Evolutionary conservation across 2,113 vertebrate genomes (phyloP).

Genomic region (Ariopsis seemanni): DNA sequence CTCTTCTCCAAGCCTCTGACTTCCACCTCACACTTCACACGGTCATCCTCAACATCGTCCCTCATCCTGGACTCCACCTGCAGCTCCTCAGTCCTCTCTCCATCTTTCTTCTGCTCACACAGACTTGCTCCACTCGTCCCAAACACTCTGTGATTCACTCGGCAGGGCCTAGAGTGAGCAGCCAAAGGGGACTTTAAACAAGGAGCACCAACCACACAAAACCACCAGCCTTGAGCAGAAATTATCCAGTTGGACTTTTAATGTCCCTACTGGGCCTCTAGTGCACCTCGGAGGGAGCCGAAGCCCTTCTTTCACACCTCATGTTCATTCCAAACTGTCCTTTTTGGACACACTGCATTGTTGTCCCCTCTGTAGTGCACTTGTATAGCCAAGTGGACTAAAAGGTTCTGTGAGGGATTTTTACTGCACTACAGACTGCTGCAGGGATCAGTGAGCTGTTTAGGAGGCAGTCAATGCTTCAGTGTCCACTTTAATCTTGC

Average conservation of each 20-base stretch:
- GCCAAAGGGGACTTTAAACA: not conserved
- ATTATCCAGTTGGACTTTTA: not conserved
- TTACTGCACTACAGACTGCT: not conserved
- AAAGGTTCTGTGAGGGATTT: not conserved
- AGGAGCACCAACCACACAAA: not conserved
- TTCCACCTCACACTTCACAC: not conserved
- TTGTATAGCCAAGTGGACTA: not conserved
- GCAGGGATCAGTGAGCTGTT: not conserved
- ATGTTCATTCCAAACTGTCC: not conserved
- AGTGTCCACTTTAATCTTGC: not conserved
- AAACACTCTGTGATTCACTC: conserved; percentile 50
- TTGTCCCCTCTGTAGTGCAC: not conserved
- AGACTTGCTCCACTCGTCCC: conserved; percentile 51
- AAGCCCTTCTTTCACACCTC: not conserved
- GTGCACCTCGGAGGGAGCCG: not conserved
- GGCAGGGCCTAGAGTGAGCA: conserved; percentile 51
- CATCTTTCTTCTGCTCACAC: conserved; percentile 61
- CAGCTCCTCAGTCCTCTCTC: conserved; percentile 6
- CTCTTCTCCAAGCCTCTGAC: not conserved
- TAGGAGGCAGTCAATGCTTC: not conserved
- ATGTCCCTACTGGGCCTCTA: not conserved
- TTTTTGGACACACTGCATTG: not conserved
- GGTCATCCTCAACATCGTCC: not conserved
- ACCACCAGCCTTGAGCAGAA: not conserved
- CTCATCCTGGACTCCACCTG: conserved; percentile 2